These are phyloP conservation scores for Protonemura montana DNA, from an alignment of 2,888 invertebrate species.

Conservation along the genomic window DNA sequence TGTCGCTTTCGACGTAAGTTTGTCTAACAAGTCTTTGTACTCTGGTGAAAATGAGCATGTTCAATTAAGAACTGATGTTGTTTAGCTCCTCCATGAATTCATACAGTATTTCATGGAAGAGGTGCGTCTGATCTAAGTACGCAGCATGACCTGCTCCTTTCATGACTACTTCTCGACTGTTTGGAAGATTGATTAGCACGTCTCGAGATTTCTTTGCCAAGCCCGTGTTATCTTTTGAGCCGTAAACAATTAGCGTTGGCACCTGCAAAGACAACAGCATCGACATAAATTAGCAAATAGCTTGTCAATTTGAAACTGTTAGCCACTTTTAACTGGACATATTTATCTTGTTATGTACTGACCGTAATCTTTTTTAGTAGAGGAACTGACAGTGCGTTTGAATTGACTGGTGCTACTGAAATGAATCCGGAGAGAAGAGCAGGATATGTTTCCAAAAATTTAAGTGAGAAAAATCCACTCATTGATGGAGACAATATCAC, in stretches of 20 bases:
- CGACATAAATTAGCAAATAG: neutral
- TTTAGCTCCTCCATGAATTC: conserved; percentile 54
- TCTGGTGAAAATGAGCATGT: neutral
- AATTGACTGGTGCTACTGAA: conserved; percentile 59
- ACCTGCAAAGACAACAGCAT: conserved; percentile 53
- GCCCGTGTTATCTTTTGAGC: conserved; percentile 57
- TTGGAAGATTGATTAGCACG: conserved; percentile 57
- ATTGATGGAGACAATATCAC: conserved; percentile 62
- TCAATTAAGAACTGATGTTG: neutral
- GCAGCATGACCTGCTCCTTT: conserved; percentile 59
- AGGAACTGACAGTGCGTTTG: conserved; percentile 50
- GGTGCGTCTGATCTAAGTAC: conserved; percentile 58
- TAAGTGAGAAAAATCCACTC: conserved; percentile 60
- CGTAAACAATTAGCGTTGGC: conserved; percentile 60
- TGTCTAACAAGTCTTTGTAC: neutral
- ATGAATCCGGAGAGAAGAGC: conserved; percentile 56
- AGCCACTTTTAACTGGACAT: no score
- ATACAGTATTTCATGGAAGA: conserved; percentile 58
- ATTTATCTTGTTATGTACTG: neutral
- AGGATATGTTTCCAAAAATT: conserved; percentile 54
- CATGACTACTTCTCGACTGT: conserved; percentile 54
- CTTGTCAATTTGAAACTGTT: no score
- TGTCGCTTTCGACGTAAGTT: no score
- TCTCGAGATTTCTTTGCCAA: conserved; percentile 55
- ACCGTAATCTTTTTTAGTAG: conserved; percentile 44